Percentiles rank a stretch among this genome's conserved stretches.
These are phyloP conservation scores for Gerris buenoi DNA, from an alignment of 1,140 invertebrate species.

Conservation along the genomic window DNA sequence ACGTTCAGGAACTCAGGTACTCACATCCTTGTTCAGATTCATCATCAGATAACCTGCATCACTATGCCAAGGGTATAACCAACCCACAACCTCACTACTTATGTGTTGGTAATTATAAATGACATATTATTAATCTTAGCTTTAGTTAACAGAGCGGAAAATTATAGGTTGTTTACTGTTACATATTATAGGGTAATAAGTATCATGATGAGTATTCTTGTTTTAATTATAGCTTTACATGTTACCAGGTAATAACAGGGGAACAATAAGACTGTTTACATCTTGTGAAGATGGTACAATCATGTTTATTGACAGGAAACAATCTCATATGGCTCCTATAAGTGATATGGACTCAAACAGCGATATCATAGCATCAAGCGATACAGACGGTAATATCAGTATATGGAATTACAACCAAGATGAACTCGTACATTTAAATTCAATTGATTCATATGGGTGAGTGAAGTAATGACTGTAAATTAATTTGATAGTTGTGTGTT, in stretches of 20 bases:
- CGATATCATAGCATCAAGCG: conserved; percentile 22
- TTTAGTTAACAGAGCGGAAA: no score
- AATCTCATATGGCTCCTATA: conserved; percentile 19
- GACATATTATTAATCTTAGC: no score
- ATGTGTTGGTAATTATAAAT: conserved; percentile 18
- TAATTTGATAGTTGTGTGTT: not conserved
- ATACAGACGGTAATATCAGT: conserved; percentile 21
- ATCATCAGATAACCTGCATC: not conserved
- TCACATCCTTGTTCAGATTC: conserved; percentile 18
- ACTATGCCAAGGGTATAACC: conserved; percentile 17
- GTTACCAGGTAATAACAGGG: conserved; percentile 21
- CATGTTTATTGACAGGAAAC: conserved; percentile 23
- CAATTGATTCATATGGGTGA: conserved; percentile 18
- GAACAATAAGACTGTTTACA: conserved; percentile 22
- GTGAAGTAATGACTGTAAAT: not conserved
- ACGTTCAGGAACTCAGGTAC: conserved; percentile 17
- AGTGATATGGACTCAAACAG: conserved; percentile 18
- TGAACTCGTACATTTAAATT: conserved; percentile 17
- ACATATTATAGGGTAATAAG: no score
- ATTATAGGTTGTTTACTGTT: no score
- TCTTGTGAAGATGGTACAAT: conserved; percentile 19
- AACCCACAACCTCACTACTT: conserved; percentile 14
- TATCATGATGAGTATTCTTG: no score
- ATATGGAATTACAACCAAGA: conserved; percentile 19
- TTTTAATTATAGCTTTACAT: no score